phyloP scores from a whole-genome alignment of 2,113 vertebrate species.

The Atractosteus spatula region DNA sequence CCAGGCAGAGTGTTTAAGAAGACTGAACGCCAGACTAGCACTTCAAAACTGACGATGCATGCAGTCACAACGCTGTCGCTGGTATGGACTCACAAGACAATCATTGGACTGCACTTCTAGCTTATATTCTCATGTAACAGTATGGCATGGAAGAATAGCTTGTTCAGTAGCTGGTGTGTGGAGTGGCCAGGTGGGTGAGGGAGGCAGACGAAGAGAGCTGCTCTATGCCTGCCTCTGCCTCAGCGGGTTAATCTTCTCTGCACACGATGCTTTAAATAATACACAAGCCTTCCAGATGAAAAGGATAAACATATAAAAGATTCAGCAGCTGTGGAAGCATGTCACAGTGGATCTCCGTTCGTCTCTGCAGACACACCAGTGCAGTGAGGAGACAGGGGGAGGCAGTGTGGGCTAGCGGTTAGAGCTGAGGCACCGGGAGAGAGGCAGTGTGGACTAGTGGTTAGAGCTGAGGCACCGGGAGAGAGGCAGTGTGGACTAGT shows the following conservation, averaged over 20 bases:
- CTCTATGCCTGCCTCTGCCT: constrained; percentile 31
- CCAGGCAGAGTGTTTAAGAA: not conserved
- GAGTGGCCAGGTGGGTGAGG: constrained; percentile 6
- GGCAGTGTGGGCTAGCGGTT: too few species aligned
- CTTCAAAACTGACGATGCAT: constrained; percentile 39
- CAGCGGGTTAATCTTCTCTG: constrained; percentile 56
- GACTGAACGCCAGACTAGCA: constrained; percentile 28
- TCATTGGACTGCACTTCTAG: too few species aligned
- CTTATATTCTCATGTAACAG: constrained; percentile 30
- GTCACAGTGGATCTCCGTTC: constrained; percentile 39
- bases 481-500: too few species aligned
- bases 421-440: too few species aligned
- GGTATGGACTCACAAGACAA: too few species aligned
- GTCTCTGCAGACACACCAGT: too few species aligned
- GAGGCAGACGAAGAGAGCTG: constrained; percentile 18
- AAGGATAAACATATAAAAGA: constrained; percentile 68
- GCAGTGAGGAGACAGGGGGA: too few species aligned
- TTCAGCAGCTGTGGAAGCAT: constrained; percentile 45
- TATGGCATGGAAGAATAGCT: constrained; percentile 37
- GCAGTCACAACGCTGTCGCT: too few species aligned
- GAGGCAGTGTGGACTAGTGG: too few species aligned
- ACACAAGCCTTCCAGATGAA: constrained; percentile 57
- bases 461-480: too few species aligned
- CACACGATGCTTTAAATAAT: constrained; percentile 57
- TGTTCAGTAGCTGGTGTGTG: constrained; percentile 38